Percentiles rank a stretch among this genome's conserved stretches.
Conservation (phyloP, 2,888 invertebrate genomes). For the Mimumesa dahlbomi region DNA sequence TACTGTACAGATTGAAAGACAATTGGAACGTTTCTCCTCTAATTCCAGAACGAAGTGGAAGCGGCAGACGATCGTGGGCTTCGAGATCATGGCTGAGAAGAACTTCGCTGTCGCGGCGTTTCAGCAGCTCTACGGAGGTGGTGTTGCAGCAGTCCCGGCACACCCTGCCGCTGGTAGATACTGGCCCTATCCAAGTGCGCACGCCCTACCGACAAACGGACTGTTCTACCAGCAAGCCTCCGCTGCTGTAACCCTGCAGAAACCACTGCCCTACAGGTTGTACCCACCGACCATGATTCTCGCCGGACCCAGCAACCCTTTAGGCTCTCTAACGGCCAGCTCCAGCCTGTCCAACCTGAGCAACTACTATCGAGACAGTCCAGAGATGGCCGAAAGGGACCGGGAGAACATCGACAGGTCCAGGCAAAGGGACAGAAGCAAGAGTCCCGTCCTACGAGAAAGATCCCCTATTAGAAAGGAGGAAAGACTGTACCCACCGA, state of each 20-base stretch:
- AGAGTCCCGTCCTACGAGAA: slow-evolving; percentile 71
- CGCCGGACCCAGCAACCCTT: slow-evolving; percentile 86
- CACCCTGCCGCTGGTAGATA: slow-evolving; percentile 74
- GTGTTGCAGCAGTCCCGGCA: slow-evolving; percentile 74
- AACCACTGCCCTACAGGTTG: slow-evolving; percentile 88
- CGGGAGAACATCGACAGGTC: slow-evolving; percentile 40
- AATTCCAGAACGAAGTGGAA: slow-evolving; percentile 99
- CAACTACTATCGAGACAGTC: slow-evolving; percentile 75
- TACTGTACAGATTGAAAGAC: too few relatives aligned
- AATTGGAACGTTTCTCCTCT: too few relatives aligned
- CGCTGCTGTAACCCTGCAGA: slow-evolving; percentile 89
- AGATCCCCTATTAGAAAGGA: slow-evolving; percentile 51
- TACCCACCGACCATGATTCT: slow-evolving; percentile 84
- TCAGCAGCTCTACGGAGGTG: slow-evolving; percentile 92
- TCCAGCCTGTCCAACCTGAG: slow-evolving; percentile 78
- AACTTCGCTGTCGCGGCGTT: slow-evolving; percentile 98
- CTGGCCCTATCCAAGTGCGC: slow-evolving; percentile 82
- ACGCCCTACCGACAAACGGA: slow-evolving; percentile 84
- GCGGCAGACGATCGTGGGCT: slow-evolving; percentile 97
- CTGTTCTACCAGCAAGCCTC: slow-evolving; percentile 91
- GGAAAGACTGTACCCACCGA: slow-evolving; percentile 82
- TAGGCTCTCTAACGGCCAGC: slow-evolving; percentile 86
- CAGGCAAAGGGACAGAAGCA: slow-evolving; percentile 71
- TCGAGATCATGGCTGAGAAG: slow-evolving; percentile 97
- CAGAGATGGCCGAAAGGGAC: slow-evolving; percentile 71